Base-by-base conservation (phyloP, 2,888 invertebrate genomes). In the Leucophenga montana region DNA sequence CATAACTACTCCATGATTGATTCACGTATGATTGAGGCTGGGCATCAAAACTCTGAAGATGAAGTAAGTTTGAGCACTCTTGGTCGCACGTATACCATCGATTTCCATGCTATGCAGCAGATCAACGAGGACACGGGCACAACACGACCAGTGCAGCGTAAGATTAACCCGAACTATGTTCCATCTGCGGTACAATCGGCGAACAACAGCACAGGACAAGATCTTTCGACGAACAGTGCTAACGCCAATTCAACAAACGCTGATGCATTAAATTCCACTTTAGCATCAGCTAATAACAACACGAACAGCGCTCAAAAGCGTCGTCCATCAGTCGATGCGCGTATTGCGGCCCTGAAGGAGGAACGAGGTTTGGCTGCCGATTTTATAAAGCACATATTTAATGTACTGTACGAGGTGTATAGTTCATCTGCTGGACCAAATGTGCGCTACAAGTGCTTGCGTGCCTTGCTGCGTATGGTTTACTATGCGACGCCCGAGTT, bases 101-200 rank as follows among this genome's bases (percentile, higher is more conserved):
- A 99, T 90, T 95, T 99, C 86, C 95, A 96, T 86, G 94, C 97
- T 80, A 97, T 98, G 97, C 97, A 97, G 89, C 98, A 99, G 91
- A 96, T 98, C 77, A 99, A 98, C 89, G 98, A 99, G 90, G 98
- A 98, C 89, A 97, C 97, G 0, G 98, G 98, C 73, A 97, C 97
- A 33, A 95, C 97, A 46, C 91, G 98, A 59, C 94, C 96, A 53
- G 96, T 99, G 75, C 97, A 97, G 88, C 92, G 97, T 56, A 92
- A 93, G 81, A 91, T 92, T 44, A 91, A 92, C 75, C 92, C 94
- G 27, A 92, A 93, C 77, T 92, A 87, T 72, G 80, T 92, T 68
- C 82, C 87, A 5, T 80, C 80, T 5, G 71, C 67, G 14, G 71
- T 72, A 66, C 73, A 18, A 56, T 31, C 75, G 8, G 68, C 76